Conservation (phyloP, 2,888 invertebrate genomes). For the Pharmacophagus antenor region DNA sequence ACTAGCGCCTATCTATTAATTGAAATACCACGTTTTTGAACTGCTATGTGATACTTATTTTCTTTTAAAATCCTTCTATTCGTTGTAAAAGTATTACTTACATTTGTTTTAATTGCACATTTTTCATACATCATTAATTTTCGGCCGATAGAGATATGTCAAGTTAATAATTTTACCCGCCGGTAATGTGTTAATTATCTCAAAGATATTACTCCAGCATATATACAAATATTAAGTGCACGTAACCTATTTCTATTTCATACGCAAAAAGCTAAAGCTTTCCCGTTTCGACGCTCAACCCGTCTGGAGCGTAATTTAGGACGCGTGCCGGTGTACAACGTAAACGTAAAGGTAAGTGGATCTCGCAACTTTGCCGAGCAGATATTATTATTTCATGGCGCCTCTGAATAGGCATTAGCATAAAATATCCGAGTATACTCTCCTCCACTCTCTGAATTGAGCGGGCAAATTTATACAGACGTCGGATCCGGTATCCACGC, state of each 20-base stretch:
- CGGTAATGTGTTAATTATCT: no score
- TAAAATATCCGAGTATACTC: slow-evolving; percentile 40
- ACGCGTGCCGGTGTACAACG: slow-evolving; percentile 24
- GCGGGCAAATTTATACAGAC: slow-evolving; percentile 33
- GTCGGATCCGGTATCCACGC: slow-evolving; percentile 7
- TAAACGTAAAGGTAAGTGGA: slow-evolving; percentile 36
- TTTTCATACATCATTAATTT: no score
- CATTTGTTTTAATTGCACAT: no score
- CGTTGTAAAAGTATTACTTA: no score
- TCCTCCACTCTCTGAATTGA: slow-evolving; percentile 42
- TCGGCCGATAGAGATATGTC: no score
- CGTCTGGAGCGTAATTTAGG: slow-evolving; percentile 25
- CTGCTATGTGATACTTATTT: no score
- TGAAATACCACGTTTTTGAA: no score
- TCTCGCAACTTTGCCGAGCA: slow-evolving; percentile 37
- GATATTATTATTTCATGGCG: slow-evolving; percentile 44
- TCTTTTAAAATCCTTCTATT: no score
- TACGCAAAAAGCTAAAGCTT: slow-evolving; percentile 18
- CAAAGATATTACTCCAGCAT: neutral
- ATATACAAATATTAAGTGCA: slow-evolving; percentile 1
- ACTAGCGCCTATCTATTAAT: no score
- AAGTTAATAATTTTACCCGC: no score
- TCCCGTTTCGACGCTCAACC: slow-evolving; percentile 15
- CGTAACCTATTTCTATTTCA: slow-evolving; percentile 28
- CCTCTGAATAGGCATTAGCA: slow-evolving; percentile 40